These are phyloP conservation scores for Chrysemys picta DNA, from an alignment of 2,113 vertebrate genomes.

Conservation along the genomic window DNA sequence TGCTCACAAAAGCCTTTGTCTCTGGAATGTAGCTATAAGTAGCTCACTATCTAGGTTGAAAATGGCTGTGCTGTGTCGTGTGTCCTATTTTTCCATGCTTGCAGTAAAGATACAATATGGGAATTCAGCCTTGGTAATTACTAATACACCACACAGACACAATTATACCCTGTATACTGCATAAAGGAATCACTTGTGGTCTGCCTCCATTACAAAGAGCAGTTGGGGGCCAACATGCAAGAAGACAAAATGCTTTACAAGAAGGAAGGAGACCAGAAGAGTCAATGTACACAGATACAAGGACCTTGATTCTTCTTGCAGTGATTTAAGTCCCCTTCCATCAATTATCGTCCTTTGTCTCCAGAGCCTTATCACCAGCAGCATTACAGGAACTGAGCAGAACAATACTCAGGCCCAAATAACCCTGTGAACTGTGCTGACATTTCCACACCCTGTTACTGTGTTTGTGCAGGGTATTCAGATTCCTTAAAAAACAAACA, in stretches of 20 bases:
- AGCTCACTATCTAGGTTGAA: conserved; percentile 81
- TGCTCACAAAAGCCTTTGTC: conserved; percentile 76
- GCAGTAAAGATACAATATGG: conserved; percentile 90
- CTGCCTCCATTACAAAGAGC: conserved; percentile 82
- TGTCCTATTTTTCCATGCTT: conserved; percentile 85
- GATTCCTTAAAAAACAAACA: conserved; percentile 63
- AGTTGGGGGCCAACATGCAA: conserved; percentile 75
- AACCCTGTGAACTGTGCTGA: conserved; percentile 88
- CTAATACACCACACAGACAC: conserved; percentile 91
- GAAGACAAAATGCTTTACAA: conserved; percentile 79
- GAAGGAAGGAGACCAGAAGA: conserved; percentile 80
- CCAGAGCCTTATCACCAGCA: conserved; percentile 89
- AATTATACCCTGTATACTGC: conserved; percentile 91
- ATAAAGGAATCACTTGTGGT: conserved; percentile 94
- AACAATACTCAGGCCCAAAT: conserved; percentile 88
- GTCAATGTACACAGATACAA: conserved; percentile 78
- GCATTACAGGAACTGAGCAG: conserved; percentile 91
- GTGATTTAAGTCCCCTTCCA: conserved; percentile 82
- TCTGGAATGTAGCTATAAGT: conserved; percentile 72
- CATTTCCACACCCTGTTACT: conserved; percentile 90
- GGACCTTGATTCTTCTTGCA: conserved; percentile 83
- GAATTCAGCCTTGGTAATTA: conserved; percentile 94
- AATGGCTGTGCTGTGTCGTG: conserved; percentile 74
- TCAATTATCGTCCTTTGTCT: conserved; percentile 95
- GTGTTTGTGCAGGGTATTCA: conserved; percentile 76